Evolutionary conservation across 2,797 vertebrate species (phyloP).

Genomic region (Numenius phaeopus): DNA sequence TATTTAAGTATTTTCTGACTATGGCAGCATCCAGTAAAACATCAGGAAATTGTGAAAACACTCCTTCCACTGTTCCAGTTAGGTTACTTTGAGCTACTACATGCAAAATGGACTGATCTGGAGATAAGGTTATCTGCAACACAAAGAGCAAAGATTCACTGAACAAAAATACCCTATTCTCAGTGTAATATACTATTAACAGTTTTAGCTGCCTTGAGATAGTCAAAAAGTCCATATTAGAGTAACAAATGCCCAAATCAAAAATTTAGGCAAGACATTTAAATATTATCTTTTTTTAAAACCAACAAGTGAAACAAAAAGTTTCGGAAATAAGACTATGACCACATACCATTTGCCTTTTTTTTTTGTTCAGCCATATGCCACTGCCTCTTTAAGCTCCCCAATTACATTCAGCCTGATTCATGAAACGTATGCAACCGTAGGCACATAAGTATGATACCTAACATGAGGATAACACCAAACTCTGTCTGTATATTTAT

Average conservation of each 20-base stretch:
- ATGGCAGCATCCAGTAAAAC: constrained; percentile 83
- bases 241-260: neutral
- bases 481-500: neutral
- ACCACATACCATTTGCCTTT: neutral
- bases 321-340: neutral
- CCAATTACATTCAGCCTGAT: neutral
- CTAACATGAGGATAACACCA: neutral
- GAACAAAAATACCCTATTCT: neutral
- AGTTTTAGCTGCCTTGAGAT: neutral
- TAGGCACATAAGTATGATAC: neutral
- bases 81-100: constrained; percentile 88
- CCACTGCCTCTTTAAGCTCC: neutral
- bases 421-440: neutral
- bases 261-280: neutral
- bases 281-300: neutral
- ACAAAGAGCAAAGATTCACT: neutral
- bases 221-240: neutral
- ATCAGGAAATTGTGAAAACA: constrained; percentile 84
- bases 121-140: constrained; percentile 80
- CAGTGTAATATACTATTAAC: neutral
- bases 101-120: constrained; percentile 71
- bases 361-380: neutral
- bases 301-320: rapidly evolving
- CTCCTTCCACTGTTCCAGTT: constrained; percentile 83
- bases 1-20: constrained; percentile 73